Evolutionary conservation across 30 jellyfish, hydroid and myxozoan genomes (phyloP), one percentile per base, ranked within the genome.

Genomic region (Chrysaora quinquecirrha): DNA sequence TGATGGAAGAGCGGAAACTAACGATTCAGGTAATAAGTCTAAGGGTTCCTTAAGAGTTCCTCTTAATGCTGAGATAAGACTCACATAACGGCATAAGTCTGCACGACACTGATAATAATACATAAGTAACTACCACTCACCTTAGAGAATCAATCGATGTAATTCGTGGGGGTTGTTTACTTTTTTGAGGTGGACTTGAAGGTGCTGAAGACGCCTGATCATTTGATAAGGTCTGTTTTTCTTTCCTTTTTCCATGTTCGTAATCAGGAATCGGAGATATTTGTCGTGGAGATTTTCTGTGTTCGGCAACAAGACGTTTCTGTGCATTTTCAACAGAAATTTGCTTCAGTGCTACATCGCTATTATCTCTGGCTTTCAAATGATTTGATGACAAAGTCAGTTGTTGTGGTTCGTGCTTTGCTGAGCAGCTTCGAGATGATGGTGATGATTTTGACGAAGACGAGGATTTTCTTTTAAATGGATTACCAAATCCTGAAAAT

Each of bases 261-360:
- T n/a, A n/a, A n/a, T n/a, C n/a, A n/a, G n/a, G n/a, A n/a, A n/a
- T n/a, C n/a, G n/a, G n/a, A n/a, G n/a, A n/a, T n/a, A n/a, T n/a
- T n/a, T n/a, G n/a, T n/a, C n/a, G 68, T 9, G 83, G 90, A 7
- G 83, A 48, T 64, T 43, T 66, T 56, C 90, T 68, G 52, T 67
- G 65, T 19, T 80, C 90, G 48, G 28, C 71, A 48, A 80, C 68
- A 7, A 80, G 83, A 35, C 83, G 56, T 23, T 65, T 32, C 35
- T 80, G 90, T 6, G 90, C 83, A 48, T 27, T 34, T 11, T 48
- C 90, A 7, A 80, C 80, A 4, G 90, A 80, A n/a, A 80, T 25
- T 1, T 80, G 83, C 66, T 80, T 80, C 54, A 38, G 6, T 38
- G 11, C 54, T 38, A 3, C 11, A 38, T 38, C 54, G 6, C 14